Base-by-base conservation (phyloP, 37 sponge, comb jelly and placozoan genomes). In the Oscarella lobularis region DNA sequence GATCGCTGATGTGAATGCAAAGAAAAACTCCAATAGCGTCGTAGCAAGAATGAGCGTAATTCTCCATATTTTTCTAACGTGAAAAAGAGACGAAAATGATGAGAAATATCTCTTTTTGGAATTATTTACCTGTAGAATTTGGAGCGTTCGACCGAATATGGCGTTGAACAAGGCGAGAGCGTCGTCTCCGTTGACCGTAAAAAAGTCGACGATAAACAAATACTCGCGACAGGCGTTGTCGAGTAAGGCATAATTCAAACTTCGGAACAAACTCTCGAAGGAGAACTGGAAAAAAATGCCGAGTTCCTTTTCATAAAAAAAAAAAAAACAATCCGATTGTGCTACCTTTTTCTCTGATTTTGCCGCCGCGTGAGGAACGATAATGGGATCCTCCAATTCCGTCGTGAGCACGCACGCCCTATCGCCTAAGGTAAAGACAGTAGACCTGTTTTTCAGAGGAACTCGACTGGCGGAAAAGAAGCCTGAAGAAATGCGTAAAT, bases 191-290 rank as follows among this genome's bases (percentile, higher is more conserved):
- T 81, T 77, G 54, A 90, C 79, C 68, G 83, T 78, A 82, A 98
- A 98, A 84, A 98, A 98, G 65, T 98, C 94, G 33, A 84, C 82
- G 38, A 98, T 76, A 66, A 98, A 98, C 31, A 91, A 73, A 81
- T 85, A 98, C 84, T 98, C 99, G 3, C 91, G 81, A 34, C 89
- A 90, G 73, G 81, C 88, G 73, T 88, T 94, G 82, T 98, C 99
- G 83, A 90, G 79, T 2, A 98, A 82, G 2, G 99, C 88, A 82
- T 81, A 98, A 32, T 93, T 90, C 39, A 82, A 67, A 67, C 94
- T 98, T 48, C 99, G 72, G 77, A 93, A 98, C 37, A 98, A 67
- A 34, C 83, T 67, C 74, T 98, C 99, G 67, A 85, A 90, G 2
- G 99, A 74, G 66, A 81, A 91, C 89, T 92, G 79, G 5, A 69